A percentile compares a stretch with the other conserved stretches of the same genome.
Evolutionary conservation across 64 coral and sea anemone genomes (phyloP).

Genomic region (Porites australiensis): DNA sequence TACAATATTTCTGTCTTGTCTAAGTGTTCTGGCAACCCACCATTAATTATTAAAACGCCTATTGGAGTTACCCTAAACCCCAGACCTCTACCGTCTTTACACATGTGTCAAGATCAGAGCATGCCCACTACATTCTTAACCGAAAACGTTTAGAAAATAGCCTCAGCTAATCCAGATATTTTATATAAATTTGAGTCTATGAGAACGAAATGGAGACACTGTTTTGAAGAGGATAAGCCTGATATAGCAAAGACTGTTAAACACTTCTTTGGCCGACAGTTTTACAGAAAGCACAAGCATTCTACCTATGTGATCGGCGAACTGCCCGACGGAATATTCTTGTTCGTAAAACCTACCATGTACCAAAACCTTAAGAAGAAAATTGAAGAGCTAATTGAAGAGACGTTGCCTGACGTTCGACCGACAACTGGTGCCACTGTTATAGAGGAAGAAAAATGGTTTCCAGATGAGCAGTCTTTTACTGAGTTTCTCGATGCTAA

Average conservation of each 20-base stretch:
- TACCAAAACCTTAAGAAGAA: background rate
- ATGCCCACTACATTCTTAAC: too few relatives aligned
- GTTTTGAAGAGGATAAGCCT: background rate
- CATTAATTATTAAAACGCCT: too few relatives aligned
- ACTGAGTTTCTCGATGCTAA: background rate
- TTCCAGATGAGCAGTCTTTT: background rate
- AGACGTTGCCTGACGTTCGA: background rate
- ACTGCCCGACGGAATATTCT: background rate
- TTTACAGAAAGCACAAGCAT: background rate
- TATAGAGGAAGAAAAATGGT: background rate
- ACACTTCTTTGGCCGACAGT: background rate
- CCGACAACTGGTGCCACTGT: background rate
- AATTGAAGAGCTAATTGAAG: background rate
- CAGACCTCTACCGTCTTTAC: too few relatives aligned
- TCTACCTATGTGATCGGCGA: background rate
- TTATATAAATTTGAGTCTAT: background rate
- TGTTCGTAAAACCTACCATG: background rate
- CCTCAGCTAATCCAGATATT: background rate
- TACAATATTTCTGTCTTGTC: too few relatives aligned
- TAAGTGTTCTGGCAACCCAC: too few relatives aligned
- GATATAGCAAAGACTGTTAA: background rate
- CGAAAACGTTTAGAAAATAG: background rate
- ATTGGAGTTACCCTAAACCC: too few relatives aligned
- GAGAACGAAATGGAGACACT: background rate
- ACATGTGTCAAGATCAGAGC: too few relatives aligned